These are phyloP conservation scores for Thecophora atra DNA, from an alignment of 2,888 invertebrate genomes.

Conservation along the genomic window DNA sequence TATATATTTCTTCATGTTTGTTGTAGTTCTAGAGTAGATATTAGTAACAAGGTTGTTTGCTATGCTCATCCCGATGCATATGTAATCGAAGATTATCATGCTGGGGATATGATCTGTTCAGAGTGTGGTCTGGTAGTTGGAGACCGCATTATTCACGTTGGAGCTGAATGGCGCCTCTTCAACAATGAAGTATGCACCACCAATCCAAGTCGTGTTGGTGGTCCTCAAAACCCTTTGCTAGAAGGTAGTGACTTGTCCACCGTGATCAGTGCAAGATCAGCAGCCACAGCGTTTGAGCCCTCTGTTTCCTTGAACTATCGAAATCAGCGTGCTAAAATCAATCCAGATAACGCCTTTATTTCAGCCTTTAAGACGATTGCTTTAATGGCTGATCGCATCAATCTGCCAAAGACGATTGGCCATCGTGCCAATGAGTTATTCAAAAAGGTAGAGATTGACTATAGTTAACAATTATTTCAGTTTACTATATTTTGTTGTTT, in stretches of 20 bases:
- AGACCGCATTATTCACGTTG: constrained; percentile 99
- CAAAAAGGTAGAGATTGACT: constrained; percentile 78
- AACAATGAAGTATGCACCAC: constrained; percentile 97
- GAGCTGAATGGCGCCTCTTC: constrained; percentile 99
- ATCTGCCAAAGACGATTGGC: constrained; percentile 95
- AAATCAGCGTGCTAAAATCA: constrained; percentile 84
- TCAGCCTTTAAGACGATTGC: constrained; percentile 97
- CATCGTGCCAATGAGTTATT: constrained; percentile 96
- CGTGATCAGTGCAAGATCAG: constrained; percentile 82
- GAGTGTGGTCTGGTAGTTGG: constrained; percentile 99
- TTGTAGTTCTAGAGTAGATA: constrained; percentile 71
- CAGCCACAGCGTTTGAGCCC: constrained; percentile 87
- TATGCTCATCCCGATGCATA: constrained; percentile 95
- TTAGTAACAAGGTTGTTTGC: constrained; percentile 83
- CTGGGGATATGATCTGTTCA: constrained; percentile 97
- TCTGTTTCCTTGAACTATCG: constrained; percentile 83
- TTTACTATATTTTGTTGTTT: too few relatives aligned
- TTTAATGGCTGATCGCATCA: constrained; percentile 98
- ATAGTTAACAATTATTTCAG: background rate
- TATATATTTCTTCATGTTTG: too few relatives aligned
- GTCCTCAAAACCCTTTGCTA: constrained; percentile 96
- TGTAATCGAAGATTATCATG: constrained; percentile 95
- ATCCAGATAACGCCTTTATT: constrained; percentile 92
- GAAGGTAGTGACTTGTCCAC: constrained; percentile 97
- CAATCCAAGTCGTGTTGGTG: constrained; percentile 99